Conservation (phyloP, 2,888 invertebrate species). For the Amblyteles armatorius region DNA sequence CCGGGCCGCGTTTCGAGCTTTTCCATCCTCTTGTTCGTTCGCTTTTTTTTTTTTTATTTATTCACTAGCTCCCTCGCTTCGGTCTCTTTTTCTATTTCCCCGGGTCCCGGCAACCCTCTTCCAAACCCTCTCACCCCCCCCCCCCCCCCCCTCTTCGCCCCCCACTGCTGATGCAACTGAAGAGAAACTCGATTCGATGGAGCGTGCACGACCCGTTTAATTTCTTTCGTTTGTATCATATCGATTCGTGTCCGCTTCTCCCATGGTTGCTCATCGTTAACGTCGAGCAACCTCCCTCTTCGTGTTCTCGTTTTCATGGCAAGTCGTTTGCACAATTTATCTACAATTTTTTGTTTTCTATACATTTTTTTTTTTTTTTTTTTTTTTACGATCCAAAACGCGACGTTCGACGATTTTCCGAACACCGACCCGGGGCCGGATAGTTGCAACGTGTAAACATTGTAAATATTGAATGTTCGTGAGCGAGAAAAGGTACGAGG, state of each 20-base stretch:
- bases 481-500: conserved; percentile 13
- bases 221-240: conserved; percentile 67
- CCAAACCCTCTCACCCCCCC: conserved; percentile 7
- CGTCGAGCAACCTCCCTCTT: conserved; percentile 12
- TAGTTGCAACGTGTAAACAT: conserved; percentile 55
- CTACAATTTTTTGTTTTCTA: conserved; percentile 40
- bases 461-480: conserved; percentile 67
- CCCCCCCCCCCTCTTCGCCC: not conserved
- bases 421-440: not conserved
- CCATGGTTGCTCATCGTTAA: conserved; percentile 55
- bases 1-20: conserved; percentile 53
- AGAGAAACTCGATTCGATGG: conserved; percentile 54
- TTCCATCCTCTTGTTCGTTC: conserved; percentile 47
- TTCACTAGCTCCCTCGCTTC: conserved; percentile 22
- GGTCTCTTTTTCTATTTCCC: conserved; percentile 48
- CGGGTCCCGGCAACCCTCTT: conserved; percentile 42
- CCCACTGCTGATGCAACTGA: conserved; percentile 16
- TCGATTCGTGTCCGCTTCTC: conserved; percentile 59
- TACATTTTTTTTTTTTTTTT: conserved; percentile 5
- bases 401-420: not conserved
- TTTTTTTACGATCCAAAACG: not conserved
- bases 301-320: conserved; percentile 25
- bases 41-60: conserved; percentile 57
- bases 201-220: conserved; percentile 67
- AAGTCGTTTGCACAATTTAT: conserved; percentile 12